Percentiles rank a stretch among this genome's conserved stretches.
Evolutionary conservation across 1,140 invertebrate genomes (phyloP).

Genomic region (Drosophila lini): DNA sequence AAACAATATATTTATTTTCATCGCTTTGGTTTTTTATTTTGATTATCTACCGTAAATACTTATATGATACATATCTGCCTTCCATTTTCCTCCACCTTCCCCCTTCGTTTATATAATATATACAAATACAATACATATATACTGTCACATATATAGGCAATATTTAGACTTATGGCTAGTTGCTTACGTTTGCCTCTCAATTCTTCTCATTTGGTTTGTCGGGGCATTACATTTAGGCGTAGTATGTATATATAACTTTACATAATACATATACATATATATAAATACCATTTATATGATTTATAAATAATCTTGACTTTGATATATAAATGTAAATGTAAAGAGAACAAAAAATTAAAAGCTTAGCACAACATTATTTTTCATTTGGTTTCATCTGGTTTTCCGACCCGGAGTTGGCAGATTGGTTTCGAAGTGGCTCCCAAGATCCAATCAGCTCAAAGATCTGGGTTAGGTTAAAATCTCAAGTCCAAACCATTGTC

Average conservation of each 20-base stretch:
- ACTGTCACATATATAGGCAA: conserved; percentile 64
- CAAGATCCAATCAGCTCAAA: background rate
- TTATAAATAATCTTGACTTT: conserved; percentile 68
- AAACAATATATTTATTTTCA: conserved; percentile 23
- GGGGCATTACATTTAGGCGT: conserved; percentile 61
- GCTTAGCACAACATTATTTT: conserved; percentile 67
- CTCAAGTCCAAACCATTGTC: conserved; percentile 6
- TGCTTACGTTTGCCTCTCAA: conserved; percentile 45
- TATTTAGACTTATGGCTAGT: conserved; percentile 65
- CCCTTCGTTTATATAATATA: conserved; percentile 61
- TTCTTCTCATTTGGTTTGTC: background rate
- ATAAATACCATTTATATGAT: conserved; percentile 62
- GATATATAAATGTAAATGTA: conserved; percentile 57
- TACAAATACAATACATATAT: conserved; percentile 74
- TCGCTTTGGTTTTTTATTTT: conserved; percentile 67
- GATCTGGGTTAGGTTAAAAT: background rate
- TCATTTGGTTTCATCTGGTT: conserved; percentile 13
- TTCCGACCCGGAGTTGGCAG: conserved; percentile 12
- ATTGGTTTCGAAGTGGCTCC: conserved; percentile 8
- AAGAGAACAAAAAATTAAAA: conserved; percentile 65
- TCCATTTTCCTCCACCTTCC: conserved; percentile 3
- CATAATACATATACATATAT: conserved; percentile 72
- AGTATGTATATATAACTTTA: conserved; percentile 57
- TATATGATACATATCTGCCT: conserved; percentile 64
- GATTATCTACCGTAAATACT: conserved; percentile 83